Percentiles rank a stretch among this genome's conserved stretches.
Evolutionary conservation across 2,888 invertebrate genomes (phyloP).

Genomic region (Agonopterix heracliana): DNA sequence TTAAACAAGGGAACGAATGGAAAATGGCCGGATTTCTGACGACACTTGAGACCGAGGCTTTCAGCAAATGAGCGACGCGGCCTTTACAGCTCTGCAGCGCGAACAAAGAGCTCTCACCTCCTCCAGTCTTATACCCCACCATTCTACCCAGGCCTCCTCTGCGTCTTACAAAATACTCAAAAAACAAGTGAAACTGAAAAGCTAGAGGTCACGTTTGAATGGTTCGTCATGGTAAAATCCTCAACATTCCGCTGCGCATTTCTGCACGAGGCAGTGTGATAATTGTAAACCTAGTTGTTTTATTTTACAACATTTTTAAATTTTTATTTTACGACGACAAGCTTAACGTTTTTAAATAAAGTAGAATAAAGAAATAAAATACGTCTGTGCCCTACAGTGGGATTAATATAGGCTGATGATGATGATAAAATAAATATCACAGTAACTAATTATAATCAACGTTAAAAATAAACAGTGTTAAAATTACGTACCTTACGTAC

Average conservation of each 20-base stretch:
- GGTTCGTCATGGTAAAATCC: slow-evolving; percentile 22
- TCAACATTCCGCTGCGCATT: slow-evolving; percentile 34
- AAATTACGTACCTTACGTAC: too few species aligned
- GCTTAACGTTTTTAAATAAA: too few species aligned
- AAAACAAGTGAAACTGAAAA: slow-evolving; percentile 25
- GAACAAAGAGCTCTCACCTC: slow-evolving; percentile 51
- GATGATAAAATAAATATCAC: too few species aligned
- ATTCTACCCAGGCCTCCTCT: slow-evolving; percentile 21
- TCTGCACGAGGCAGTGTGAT: slow-evolving; percentile 27
- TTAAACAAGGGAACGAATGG: slow-evolving; percentile 16
- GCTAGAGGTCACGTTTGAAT: slow-evolving; percentile 32
- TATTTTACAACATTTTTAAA: neutral
- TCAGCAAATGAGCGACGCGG: slow-evolving; percentile 62
- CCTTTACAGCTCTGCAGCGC: slow-evolving; percentile 33
- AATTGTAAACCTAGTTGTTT: slow-evolving; percentile 14
- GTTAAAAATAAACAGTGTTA: too few species aligned
- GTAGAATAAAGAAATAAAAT: too few species aligned
- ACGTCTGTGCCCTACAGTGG: too few species aligned
- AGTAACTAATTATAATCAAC: too few species aligned
- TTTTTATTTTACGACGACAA: too few species aligned
- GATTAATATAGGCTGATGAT: too few species aligned
- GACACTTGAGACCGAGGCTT: slow-evolving; percentile 54
- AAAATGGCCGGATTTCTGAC: slow-evolving; percentile 51
- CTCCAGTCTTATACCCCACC: slow-evolving; percentile 29
- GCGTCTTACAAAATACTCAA: slow-evolving; percentile 19